Percentiles rank a stretch among this genome's conserved stretches.
phyloP scores from a whole-genome alignment of 2,113 vertebrate genomes.

The Ciconia maguari region DNA sequence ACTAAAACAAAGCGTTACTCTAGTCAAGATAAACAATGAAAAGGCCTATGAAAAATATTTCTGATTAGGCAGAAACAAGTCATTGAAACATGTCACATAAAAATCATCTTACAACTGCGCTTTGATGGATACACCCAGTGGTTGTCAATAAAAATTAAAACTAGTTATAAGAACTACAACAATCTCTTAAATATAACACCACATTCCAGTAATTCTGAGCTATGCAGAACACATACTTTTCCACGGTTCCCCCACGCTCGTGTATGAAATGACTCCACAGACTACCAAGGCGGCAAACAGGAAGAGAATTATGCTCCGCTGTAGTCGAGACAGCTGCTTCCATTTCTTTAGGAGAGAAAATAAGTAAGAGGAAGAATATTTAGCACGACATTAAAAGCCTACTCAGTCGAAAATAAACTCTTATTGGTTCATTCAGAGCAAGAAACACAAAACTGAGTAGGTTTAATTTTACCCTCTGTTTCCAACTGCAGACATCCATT shows the following conservation, averaged over 20 bases:
- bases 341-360: slow-evolving; percentile 81
- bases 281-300: slow-evolving; percentile 77
- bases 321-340: slow-evolving; percentile 93
- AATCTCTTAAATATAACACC: background rate
- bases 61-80: background rate
- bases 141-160: background rate
- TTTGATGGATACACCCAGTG: background rate
- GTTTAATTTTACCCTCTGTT: background rate
- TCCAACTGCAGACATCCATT: background rate
- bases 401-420: background rate
- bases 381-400: background rate
- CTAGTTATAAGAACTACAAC: background rate
- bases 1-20: background rate
- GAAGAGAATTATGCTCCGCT: slow-evolving; percentile 86
- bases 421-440: background rate
- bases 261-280: slow-evolving; percentile 77
- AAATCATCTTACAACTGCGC: background rate
- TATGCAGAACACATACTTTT: slow-evolving; percentile 71
- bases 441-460: background rate
- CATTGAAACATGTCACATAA: background rate
- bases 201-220: background rate
- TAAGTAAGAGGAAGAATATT: background rate
- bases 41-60: background rate
- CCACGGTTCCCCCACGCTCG: slow-evolving; percentile 73
- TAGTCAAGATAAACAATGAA: background rate